Evolutionary conservation across 92 coral and sea anemone genomes (phyloP).

Genomic region (Epizoanthus rinbou): DNA sequence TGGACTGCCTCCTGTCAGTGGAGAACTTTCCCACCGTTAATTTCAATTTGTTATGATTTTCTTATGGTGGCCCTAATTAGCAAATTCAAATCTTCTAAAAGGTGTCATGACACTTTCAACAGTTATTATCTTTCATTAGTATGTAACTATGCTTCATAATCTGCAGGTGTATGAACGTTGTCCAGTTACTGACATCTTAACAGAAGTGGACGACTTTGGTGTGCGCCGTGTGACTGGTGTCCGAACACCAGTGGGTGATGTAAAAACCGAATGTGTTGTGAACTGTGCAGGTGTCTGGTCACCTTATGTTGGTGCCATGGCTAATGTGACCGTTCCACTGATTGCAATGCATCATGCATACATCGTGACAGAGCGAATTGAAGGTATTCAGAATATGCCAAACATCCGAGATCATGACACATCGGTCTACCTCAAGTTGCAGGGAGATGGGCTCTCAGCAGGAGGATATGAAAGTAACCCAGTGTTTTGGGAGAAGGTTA

Average conservation of each 20-base stretch:
- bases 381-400: conserved; percentile 97
- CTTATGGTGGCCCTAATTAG: no score
- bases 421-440: conserved; percentile 90
- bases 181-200: conserved; percentile 86
- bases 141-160: background rate
- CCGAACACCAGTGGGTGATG: conserved; percentile 76
- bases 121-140: no score
- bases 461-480: conserved; percentile 98
- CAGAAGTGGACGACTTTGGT: conserved; percentile 88
- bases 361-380: conserved; percentile 92
- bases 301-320: conserved; percentile 90
- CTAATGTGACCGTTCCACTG: conserved; percentile 83
- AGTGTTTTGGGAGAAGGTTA: conserved; percentile 94
- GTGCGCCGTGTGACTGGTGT: conserved; percentile 85
- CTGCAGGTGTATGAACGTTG: conserved; percentile 88
- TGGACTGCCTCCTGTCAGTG: no score
- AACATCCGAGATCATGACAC: conserved; percentile 97
- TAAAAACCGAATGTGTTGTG: conserved; percentile 83
- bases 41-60: no score
- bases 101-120: no score
- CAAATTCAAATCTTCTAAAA: no score
- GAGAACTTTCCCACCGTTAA: no score
- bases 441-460: conserved; percentile 96
- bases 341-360: conserved; percentile 98
- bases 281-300: conserved; percentile 98